Conservation (phyloP, 2,888 invertebrate species). For the Stenodema calcarata region DNA sequence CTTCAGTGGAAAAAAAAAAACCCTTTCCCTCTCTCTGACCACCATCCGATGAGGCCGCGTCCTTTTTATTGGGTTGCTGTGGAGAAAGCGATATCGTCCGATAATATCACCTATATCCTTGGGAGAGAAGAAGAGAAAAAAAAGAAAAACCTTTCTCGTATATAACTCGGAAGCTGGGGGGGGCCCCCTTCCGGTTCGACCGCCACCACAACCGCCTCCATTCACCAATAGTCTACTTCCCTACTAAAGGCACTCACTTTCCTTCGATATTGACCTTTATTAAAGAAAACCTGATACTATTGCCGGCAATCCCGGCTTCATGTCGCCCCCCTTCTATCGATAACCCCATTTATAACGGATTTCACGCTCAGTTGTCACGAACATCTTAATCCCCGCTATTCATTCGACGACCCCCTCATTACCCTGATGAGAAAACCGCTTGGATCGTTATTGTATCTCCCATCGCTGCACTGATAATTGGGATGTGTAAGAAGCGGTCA, state of each 20-base stretch:
- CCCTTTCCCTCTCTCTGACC: not conserved
- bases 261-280: slow-evolving; percentile 28
- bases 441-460: too few relatives aligned
- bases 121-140: not conserved
- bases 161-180: not conserved
- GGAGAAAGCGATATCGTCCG: not conserved
- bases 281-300: slow-evolving; percentile 18
- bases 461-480: too few relatives aligned
- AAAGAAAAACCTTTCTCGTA: not conserved
- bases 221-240: not conserved
- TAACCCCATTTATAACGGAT: not conserved
- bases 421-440: too few relatives aligned
- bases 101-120: slow-evolving; percentile 26
- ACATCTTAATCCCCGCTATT: too few relatives aligned
- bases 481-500: too few relatives aligned
- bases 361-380: not conserved
- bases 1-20: not conserved
- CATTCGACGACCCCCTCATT: too few relatives aligned
- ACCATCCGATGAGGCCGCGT: not conserved
- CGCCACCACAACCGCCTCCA: not conserved
- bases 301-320: not conserved
- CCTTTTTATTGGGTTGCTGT: not conserved
- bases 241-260: not conserved
- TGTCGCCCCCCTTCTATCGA: not conserved
- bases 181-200: not conserved